These are phyloP conservation scores for Hypotaenidia philippensis DNA, from an alignment of 2,797 vertebrate species.

Conservation along the genomic window DNA sequence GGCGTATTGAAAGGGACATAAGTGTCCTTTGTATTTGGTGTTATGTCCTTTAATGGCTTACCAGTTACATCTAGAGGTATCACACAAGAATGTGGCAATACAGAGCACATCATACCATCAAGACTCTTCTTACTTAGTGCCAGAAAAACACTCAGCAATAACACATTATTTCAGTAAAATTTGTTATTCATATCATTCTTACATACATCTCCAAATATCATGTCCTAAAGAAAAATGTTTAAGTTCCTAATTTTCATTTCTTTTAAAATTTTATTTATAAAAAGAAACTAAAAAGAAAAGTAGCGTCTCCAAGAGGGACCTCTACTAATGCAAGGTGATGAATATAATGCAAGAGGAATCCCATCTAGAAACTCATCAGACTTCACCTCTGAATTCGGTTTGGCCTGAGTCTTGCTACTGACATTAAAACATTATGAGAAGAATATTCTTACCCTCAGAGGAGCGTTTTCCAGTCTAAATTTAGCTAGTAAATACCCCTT, in stretches of 20 bases:
- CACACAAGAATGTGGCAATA: neutral
- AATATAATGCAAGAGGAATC: neutral
- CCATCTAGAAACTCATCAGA: neutral
- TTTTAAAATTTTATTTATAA: neutral
- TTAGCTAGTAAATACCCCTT: neutral
- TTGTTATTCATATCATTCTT: neutral
- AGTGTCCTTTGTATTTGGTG: neutral
- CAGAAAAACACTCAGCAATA: neutral
- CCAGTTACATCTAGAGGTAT: neutral
- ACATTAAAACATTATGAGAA: neutral
- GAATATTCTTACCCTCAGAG: neutral
- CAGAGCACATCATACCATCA: neutral
- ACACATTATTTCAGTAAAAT: neutral
- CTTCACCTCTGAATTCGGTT: neutral
- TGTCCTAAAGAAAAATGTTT: neutral
- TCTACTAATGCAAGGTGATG: neutral
- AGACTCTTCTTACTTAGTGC: neutral
- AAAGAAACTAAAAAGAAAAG: neutral
- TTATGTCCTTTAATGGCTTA: neutral
- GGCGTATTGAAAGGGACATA: neutral
- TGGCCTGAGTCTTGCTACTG: neutral
- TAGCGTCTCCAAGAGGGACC: neutral
- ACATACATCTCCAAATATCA: neutral
- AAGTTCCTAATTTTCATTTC: neutral
- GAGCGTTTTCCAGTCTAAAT: conserved; percentile 7